phyloP scores from a whole-genome alignment of 1,140 invertebrate species.

The Archegozetes longisetosus region DNA sequence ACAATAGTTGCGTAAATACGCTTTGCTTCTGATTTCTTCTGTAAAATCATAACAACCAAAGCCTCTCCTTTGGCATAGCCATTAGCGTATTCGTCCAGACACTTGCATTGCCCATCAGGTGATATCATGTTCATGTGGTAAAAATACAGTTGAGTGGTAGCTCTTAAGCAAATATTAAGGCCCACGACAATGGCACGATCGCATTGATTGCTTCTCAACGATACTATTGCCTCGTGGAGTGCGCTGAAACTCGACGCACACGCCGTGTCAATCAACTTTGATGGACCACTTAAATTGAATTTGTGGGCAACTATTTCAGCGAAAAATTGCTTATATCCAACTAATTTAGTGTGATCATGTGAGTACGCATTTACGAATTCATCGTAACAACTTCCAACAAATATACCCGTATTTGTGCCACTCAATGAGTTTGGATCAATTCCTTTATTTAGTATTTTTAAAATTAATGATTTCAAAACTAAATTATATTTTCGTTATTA shows the following conservation, averaged over 20 bases:
- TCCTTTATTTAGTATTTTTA: constrained; percentile 66
- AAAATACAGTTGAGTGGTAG: constrained; percentile 70
- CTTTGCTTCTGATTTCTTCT: constrained; percentile 31
- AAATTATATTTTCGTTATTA: constrained; percentile 25
- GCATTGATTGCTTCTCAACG: constrained; percentile 1
- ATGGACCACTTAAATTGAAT: constrained; percentile 78
- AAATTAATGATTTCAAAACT: constrained; percentile 35
- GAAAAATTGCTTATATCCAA: constrained; percentile 83
- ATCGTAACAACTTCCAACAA: constrained; percentile 55
- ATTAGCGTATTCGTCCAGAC: constrained; percentile 17
- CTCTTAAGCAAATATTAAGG: constrained; percentile 64
- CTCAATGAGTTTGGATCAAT: constrained; percentile 26
- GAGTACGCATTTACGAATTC: constrained; percentile 3
- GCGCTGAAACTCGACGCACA: constrained; percentile 35
- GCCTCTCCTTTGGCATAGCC: constrained; percentile 28
- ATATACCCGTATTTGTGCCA: constrained; percentile 65
- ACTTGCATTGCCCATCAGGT: too few relatives aligned
- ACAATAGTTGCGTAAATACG: constrained; percentile 39
- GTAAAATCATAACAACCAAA: constrained; percentile 35
- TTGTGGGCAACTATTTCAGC: constrained; percentile 84
- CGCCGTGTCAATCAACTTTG: constrained; percentile 82
- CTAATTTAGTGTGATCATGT: constrained; percentile 34
- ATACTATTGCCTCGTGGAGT: constrained; percentile 7
- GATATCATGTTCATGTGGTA: constrained; percentile 23
- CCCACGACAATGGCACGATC: constrained; percentile 71